phyloP scores from a whole-genome alignment of 1,140 invertebrate genomes.

The Diabrotica virgifera region DNA sequence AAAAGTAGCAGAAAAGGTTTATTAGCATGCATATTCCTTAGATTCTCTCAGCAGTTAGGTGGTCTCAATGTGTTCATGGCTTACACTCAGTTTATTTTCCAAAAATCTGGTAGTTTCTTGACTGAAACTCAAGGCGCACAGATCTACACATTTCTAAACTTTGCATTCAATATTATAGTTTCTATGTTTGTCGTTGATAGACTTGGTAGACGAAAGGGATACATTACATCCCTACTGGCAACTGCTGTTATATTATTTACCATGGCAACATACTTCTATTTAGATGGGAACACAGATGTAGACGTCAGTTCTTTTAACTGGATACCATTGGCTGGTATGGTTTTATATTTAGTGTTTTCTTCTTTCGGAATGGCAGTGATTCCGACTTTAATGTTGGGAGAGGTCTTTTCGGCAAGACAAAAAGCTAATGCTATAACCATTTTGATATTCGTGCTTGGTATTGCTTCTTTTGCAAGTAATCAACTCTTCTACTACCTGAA shows the following conservation, averaged over 20 bases:
- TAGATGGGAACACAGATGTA: constrained; percentile 23
- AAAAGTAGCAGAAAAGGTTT: constrained; percentile 34
- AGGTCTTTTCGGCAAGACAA: constrained; percentile 42
- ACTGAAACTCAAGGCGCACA: constrained; percentile 47
- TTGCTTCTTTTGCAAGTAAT: constrained; percentile 43
- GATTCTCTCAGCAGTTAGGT: constrained; percentile 30
- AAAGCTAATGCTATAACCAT: constrained; percentile 38
- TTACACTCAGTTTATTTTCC: constrained; percentile 30
- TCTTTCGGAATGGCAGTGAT: constrained; percentile 36
- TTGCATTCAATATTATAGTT: constrained; percentile 64
- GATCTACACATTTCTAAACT: constrained; percentile 56
- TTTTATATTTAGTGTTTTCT: constrained; percentile 32
- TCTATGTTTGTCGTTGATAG: constrained; percentile 1
- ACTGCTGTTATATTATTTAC: constrained; percentile 36
- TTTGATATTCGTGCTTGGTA: constrained; percentile 30
- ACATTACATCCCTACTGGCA: constrained; percentile 21
- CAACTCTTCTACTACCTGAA: constrained; percentile 44
- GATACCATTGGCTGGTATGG: constrained; percentile 37
- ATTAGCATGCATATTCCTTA: constrained; percentile 27
- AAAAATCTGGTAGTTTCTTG: constrained; percentile 34
- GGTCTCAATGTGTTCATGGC: constrained; percentile 26
- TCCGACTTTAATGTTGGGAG: constrained; percentile 38
- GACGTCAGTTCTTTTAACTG: constrained; percentile 36
- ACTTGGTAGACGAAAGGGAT: constrained; percentile 23
- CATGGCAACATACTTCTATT: constrained; percentile 51